Conservation (phyloP, 2,888 invertebrate species). For the Tiliacea aurago region DNA sequence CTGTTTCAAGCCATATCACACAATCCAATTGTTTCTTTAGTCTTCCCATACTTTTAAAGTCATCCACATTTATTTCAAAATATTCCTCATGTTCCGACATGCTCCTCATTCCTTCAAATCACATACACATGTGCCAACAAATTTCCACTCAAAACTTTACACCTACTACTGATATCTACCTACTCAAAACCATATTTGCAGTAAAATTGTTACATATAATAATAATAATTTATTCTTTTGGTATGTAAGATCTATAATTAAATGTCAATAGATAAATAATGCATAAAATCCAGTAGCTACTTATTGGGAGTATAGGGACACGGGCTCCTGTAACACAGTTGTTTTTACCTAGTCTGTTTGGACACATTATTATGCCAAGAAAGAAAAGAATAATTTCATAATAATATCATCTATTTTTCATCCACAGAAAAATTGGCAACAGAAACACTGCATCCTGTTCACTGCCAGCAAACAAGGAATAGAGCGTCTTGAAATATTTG, state of each 20-base stretch:
- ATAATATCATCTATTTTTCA: background rate
- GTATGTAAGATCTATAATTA: slow-evolving; percentile 2
- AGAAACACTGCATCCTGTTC: slow-evolving; percentile 94
- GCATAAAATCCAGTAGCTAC: background rate
- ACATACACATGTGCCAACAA: too few relatives aligned
- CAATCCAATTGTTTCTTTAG: background rate
- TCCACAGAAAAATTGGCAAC: slow-evolving; percentile 95
- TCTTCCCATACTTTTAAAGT: background rate
- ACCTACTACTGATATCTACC: background rate
- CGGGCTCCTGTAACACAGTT: background rate
- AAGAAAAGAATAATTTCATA: background rate
- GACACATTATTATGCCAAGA: background rate
- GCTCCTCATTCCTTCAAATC: background rate
- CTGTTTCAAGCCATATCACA: background rate
- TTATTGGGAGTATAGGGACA: background rate
- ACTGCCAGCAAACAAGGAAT: slow-evolving; percentile 96
- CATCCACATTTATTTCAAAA: background rate
- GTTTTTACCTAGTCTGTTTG: background rate
- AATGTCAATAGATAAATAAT: background rate
- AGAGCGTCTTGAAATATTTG: slow-evolving; percentile 96
- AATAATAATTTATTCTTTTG: too few relatives aligned
- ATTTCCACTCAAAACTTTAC: background rate
- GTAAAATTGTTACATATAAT: slow-evolving; percentile 25
- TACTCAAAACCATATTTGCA: slow-evolving; percentile 1
- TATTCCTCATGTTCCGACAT: background rate